Base-by-base conservation (phyloP, 2,888 invertebrate species). In the Platypus cylindrus region DNA sequence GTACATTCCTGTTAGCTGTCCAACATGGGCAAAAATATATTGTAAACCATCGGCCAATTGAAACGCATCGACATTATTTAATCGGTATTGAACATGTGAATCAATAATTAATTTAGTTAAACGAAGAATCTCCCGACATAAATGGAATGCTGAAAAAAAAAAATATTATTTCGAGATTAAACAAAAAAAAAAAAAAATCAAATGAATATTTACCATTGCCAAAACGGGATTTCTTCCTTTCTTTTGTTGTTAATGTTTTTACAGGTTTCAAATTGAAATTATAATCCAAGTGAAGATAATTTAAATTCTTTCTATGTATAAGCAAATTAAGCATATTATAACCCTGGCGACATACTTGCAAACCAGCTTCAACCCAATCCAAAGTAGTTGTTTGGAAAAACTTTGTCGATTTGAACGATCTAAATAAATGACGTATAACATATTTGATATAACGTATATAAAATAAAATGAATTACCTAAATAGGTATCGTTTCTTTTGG, bases 201-300 rank as follows among this genome's bases (percentile, higher is more conserved):
- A 26, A 26, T 11, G 5, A 26, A 11, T 26, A 5, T 64, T 65
- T 53, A 83, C 83, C 89, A 70, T 91, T 91, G 62, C 91, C 91
- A 56, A 91, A 91, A 45, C 91, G 75, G 3, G 97, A 97, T 59
- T 98, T 98, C 66, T 99, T 98, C 62, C 98, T 78, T 61, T 99
- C 98, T 59, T 99, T 98, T 0, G 98, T 99, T 0, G 98, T 99
- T 42, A 99, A 68, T 0, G 98, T 99, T 61, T 99, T 98, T 1
- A 99, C 98, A 0, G 98, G 98, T 59, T 99, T 99, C 62, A 99
- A 72, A 63, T 99, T 99, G 62, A 99, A 99, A 63, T 99, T 99
- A 63, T 98, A 99, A 67, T 99, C 98, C 64, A 99, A 73, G 74
- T 99, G 98, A 17, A 99, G 74, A 56, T 99, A 99, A 64, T 99